These are phyloP conservation scores for Vanessa cardui DNA, from an alignment of 2,888 invertebrate genomes.

Conservation along the genomic window DNA sequence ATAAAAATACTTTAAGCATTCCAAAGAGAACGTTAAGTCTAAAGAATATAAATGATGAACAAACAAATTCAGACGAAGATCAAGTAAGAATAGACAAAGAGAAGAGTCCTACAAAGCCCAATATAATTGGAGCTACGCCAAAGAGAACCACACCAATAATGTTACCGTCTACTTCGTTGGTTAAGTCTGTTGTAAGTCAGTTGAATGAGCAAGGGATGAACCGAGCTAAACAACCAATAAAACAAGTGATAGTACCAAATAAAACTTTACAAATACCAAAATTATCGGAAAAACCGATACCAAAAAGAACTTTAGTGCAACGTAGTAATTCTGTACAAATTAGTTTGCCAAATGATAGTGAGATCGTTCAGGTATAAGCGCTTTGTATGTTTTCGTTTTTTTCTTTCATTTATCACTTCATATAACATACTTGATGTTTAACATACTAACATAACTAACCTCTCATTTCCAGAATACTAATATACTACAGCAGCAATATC, in stretches of 20 bases:
- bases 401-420: slow-evolving; percentile 41
- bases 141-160: slow-evolving; percentile 62
- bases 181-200: slow-evolving; percentile 71
- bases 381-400: slow-evolving; percentile 55
- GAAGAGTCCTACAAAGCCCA: slow-evolving; percentile 61
- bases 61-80: slow-evolving; percentile 45
- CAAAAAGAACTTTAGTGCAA: slow-evolving; percentile 71
- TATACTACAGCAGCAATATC: slow-evolving; percentile 82
- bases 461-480: slow-evolving; percentile 84
- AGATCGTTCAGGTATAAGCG: slow-evolving; percentile 75
- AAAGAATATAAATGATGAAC: slow-evolving; percentile 43
- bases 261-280: slow-evolving; percentile 80
- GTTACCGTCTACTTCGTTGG: slow-evolving; percentile 73
- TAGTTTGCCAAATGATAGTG: slow-evolving; percentile 60
- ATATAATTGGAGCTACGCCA: slow-evolving; percentile 75
- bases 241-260: slow-evolving; percentile 74
- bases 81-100: slow-evolving; percentile 45
- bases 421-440: slow-evolving; percentile 47
- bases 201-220: slow-evolving; percentile 71
- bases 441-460: slow-evolving; percentile 66
- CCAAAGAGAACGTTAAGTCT: slow-evolving; percentile 46
- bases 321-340: slow-evolving; percentile 76
- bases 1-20: slow-evolving; percentile 36
- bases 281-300: slow-evolving; percentile 74
- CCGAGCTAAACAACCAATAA: slow-evolving; percentile 69